Evolutionary conservation across 2,113 vertebrate species (phyloP).

Genomic region (Proteles cristata): DNA sequence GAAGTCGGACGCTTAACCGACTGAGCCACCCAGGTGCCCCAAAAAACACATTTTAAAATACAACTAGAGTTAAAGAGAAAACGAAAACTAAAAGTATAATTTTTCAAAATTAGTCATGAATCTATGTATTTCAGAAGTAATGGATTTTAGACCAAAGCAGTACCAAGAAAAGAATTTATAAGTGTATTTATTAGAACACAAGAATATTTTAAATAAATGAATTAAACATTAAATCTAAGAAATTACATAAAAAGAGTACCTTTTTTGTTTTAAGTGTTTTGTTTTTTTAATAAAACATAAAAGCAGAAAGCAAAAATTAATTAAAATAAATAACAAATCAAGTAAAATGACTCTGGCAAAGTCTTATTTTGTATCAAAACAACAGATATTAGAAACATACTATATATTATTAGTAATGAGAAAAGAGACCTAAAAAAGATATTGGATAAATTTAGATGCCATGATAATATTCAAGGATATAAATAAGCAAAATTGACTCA

Average conservation of each 20-base stretch:
- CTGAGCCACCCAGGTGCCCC: too few species aligned
- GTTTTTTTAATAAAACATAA: not conserved
- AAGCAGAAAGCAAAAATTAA: conserved; percentile 10
- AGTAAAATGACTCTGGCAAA: not conserved
- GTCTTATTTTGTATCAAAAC: not conserved
- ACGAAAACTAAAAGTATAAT: not conserved
- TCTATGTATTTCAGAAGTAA: not conserved
- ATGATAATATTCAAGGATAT: not conserved
- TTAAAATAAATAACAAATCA: not conserved
- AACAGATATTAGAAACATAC: not conserved
- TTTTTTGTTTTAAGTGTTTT: too few species aligned
- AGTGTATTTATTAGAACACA: not conserved
- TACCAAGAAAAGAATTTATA: not conserved
- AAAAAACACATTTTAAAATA: not conserved
- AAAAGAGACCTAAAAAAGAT: not conserved
- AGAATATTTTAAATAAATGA: not conserved
- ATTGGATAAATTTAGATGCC: not conserved
- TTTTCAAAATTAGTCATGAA: not conserved
- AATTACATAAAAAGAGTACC: not conserved
- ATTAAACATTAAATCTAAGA: not conserved
- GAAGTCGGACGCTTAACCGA: too few species aligned
- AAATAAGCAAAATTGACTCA: not conserved
- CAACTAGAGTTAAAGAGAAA: not conserved
- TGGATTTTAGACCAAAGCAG: not conserved
- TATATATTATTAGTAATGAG: not conserved